These are phyloP conservation scores for Leptinotarsa juncta DNA, from an alignment of 2,888 invertebrate species.

Conservation along the genomic window DNA sequence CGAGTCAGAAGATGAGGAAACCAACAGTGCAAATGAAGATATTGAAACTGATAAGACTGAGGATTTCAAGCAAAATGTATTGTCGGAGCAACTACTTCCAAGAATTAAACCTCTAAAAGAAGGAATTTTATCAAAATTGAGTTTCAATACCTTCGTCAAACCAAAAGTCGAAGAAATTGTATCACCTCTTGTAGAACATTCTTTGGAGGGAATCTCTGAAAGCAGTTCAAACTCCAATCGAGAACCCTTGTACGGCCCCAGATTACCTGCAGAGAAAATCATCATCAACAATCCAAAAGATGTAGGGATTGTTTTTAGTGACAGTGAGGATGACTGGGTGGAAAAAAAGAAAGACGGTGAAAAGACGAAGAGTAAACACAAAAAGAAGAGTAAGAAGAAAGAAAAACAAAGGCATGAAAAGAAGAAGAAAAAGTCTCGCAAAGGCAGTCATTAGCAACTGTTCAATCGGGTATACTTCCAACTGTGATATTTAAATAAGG, in stretches of 20 bases:
- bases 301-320: conserved; percentile 33
- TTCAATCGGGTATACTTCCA: neutral
- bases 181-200: neutral
- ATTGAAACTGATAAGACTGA: conserved; percentile 47
- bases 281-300: neutral
- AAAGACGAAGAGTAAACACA: conserved; percentile 48
- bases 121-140: conserved; percentile 62
- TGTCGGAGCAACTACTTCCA: conserved; percentile 59
- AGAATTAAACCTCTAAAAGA: conserved; percentile 62
- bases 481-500: neutral
- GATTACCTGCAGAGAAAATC: conserved; percentile 45
- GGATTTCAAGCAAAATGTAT: conserved; percentile 55
- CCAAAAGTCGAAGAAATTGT: conserved; percentile 28
- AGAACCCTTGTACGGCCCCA: conserved; percentile 52
- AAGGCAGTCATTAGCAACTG: neutral
- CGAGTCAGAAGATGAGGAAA: conserved; percentile 63
- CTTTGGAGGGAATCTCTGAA: neutral
- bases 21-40: conserved; percentile 50
- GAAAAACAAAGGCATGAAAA: conserved; percentile 50
- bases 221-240: conserved; percentile 7
- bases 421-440: conserved; percentile 43
- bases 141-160: conserved; percentile 48
- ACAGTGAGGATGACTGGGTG: conserved; percentile 56
- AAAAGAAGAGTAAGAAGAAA: conserved; percentile 59
- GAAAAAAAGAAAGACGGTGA: conserved; percentile 50